Conservation (phyloP, 2,113 vertebrate genomes). For the Oriolus oriolus region DNA sequence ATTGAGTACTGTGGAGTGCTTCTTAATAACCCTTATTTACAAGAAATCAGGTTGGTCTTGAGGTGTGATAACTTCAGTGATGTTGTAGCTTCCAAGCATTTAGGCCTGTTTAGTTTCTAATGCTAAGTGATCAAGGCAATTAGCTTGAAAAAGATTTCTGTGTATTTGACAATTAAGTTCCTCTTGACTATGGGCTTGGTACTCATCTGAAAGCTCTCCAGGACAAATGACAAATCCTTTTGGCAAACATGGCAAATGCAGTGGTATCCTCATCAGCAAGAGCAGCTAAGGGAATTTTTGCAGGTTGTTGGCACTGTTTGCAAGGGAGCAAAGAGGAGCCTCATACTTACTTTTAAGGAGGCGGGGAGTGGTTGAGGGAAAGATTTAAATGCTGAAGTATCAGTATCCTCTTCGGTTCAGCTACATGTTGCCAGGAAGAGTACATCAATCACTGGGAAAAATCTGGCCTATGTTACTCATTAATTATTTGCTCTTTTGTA, state of each 20-base stretch:
- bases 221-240: neutral
- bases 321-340: neutral
- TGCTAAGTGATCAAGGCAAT: neutral
- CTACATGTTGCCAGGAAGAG: neutral
- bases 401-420: neutral
- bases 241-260: neutral
- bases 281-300: neutral
- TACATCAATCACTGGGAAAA: neutral
- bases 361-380: rapidly evolving
- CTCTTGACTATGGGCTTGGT: neutral
- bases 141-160: neutral
- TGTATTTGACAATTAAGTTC: neutral
- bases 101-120: neutral
- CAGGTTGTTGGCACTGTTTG: neutral
- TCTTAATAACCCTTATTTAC: neutral
- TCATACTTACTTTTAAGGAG: neutral
- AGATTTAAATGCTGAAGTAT: neutral
- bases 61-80: neutral
- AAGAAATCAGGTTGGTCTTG: neutral
- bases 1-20: rapidly evolving
- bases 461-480: neutral
- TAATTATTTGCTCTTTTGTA: neutral
- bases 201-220: neutral
- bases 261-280: neutral
- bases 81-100: neutral